Evolutionary conservation across 2,888 invertebrate genomes (phyloP).

Genomic region (Rhodophaea formosa): DNA sequence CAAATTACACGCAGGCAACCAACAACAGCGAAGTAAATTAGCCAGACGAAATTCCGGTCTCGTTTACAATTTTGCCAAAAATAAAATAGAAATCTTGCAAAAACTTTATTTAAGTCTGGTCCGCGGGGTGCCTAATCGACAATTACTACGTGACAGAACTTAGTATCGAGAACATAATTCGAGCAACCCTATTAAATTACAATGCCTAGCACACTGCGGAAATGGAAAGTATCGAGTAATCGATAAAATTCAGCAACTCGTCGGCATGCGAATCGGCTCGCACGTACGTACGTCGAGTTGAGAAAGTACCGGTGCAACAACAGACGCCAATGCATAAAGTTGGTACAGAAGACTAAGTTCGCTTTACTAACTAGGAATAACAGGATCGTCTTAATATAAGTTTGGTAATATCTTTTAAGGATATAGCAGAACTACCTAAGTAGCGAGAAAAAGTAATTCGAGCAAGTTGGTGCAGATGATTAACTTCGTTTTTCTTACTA

Average conservation of each 20-base stretch:
- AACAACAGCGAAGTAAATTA: background rate
- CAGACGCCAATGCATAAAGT: no score
- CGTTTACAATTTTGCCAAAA: background rate
- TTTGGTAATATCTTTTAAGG: no score
- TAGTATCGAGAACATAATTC: background rate
- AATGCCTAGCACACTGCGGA: slow-evolving; percentile 1
- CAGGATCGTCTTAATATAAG: no score
- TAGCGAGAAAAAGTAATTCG: no score
- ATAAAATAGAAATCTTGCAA: background rate
- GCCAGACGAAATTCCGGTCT: background rate
- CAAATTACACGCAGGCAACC: background rate
- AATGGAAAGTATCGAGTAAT: slow-evolving; percentile 14
- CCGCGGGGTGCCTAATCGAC: background rate
- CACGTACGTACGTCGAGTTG: slow-evolving; percentile 2
- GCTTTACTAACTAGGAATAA: no score
- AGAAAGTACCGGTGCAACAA: slow-evolving; percentile 12
- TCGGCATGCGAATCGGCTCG: slow-evolving; percentile 10
- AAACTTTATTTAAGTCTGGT: slow-evolving; percentile 1
- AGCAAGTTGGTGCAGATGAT: no score
- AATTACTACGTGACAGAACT: slow-evolving; percentile 8
- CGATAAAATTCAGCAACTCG: slow-evolving; percentile 10
- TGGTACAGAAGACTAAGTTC: background rate
- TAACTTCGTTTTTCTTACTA: no score
- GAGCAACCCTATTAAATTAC: slow-evolving; percentile 12
- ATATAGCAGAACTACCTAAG: no score